These are phyloP conservation scores for Numida meleagris DNA, from an alignment of 2,113 vertebrate genomes.

Conservation along the genomic window DNA sequence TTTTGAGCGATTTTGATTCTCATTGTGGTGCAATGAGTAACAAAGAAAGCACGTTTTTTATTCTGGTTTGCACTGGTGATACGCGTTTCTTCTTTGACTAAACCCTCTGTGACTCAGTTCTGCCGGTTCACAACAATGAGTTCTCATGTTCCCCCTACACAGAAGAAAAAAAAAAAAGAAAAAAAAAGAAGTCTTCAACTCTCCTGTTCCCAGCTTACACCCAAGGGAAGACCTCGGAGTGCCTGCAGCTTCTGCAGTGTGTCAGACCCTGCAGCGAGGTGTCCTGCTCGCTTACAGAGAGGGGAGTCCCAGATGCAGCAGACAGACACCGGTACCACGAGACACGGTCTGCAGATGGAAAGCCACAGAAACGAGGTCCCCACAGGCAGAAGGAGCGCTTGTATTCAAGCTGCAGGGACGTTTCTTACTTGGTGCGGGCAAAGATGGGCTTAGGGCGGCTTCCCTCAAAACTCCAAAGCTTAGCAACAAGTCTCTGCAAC, in stretches of 20 bases:
- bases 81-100: slow-evolving; percentile 64
- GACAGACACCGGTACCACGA: background rate
- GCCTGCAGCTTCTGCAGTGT: background rate
- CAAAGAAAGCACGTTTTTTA: slow-evolving; percentile 62
- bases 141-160: slow-evolving; percentile 45
- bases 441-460: background rate
- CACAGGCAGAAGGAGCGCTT: background rate
- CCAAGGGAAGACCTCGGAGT: background rate
- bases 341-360: background rate
- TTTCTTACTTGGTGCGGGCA: background rate
- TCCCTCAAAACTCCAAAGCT: background rate
- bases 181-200: background rate
- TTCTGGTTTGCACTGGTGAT: slow-evolving; percentile 59
- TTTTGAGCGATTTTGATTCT: slow-evolving; percentile 70
- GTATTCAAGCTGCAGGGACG: background rate
- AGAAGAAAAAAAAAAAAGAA: background rate
- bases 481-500: background rate
- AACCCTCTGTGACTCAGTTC: slow-evolving; percentile 58
- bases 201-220: background rate
- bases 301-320: background rate
- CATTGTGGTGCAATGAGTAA: slow-evolving; percentile 65
- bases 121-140: slow-evolving; percentile 45
- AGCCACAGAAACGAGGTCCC: background rate
- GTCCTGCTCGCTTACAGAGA: fast-evolving
- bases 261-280: background rate